These are phyloP conservation scores for Alcedo quadribrachys DNA, from an alignment of 2,797 vertebrate species.

Conservation along the genomic window DNA sequence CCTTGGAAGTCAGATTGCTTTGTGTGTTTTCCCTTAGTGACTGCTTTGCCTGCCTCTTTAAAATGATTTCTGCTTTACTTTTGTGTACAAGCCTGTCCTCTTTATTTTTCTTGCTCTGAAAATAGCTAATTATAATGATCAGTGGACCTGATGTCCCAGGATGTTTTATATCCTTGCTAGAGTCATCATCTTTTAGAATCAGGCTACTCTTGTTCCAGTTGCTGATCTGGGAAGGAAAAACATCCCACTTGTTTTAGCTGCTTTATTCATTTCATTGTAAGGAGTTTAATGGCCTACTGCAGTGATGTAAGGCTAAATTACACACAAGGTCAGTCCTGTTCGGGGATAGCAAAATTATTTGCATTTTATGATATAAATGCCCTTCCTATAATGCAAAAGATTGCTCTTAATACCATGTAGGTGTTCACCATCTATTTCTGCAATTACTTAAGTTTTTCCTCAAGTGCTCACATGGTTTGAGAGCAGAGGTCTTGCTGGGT, in stretches of 20 bases:
- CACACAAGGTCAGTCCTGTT: neutral
- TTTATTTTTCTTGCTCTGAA: neutral
- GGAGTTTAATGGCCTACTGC: neutral
- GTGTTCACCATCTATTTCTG: neutral
- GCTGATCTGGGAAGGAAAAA: neutral
- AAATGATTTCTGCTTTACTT: neutral
- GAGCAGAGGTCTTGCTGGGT: neutral
- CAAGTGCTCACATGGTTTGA: neutral
- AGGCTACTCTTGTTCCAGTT: neutral
- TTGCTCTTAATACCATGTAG: neutral
- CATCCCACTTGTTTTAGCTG: neutral
- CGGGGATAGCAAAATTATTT: neutral
- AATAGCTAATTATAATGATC: neutral
- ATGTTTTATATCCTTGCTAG: neutral
- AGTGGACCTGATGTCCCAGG: neutral
- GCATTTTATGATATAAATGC: constrained; percentile 8
- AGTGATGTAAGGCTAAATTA: neutral
- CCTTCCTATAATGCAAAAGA: neutral
- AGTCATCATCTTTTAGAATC: neutral
- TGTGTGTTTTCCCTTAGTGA: neutral
- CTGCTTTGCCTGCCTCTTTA: neutral
- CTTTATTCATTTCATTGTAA: neutral
- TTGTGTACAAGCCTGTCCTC: neutral
- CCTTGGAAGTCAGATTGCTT: neutral
- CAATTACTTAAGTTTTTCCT: neutral